These are phyloP conservation scores for Philopotamus ludificatus DNA, from an alignment of 1,140 invertebrate genomes.

Conservation along the genomic window DNA sequence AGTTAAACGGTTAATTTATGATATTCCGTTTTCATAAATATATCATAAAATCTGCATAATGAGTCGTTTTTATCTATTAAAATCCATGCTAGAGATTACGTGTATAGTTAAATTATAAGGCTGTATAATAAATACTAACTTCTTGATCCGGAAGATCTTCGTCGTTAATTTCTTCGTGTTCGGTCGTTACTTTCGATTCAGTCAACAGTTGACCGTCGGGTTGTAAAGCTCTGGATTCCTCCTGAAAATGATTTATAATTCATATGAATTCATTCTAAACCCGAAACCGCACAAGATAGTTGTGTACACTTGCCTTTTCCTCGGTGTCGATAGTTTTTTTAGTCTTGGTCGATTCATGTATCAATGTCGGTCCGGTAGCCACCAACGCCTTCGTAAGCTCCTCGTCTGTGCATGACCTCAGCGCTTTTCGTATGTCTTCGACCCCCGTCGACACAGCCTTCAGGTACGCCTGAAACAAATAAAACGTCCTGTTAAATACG, in stretches of 20 bases:
- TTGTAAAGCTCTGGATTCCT: slow-evolving; percentile 63
- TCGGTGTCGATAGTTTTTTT: slow-evolving; percentile 82
- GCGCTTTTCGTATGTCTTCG: slow-evolving; percentile 66
- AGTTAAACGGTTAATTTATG: too few species aligned
- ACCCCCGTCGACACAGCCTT: slow-evolving; percentile 67
- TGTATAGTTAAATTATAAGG: not conserved
- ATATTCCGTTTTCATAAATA: too few species aligned
- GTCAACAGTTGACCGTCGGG: slow-evolving; percentile 82
- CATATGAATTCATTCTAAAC: slow-evolving; percentile 4
- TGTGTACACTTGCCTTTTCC: slow-evolving; percentile 58
- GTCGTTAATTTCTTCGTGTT: slow-evolving; percentile 81
- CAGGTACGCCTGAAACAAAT: slow-evolving; percentile 66
- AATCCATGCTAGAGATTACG: too few species aligned
- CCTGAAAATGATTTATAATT: slow-evolving; percentile 43
- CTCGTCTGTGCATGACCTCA: slow-evolving; percentile 62
- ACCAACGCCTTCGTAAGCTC: slow-evolving; percentile 57
- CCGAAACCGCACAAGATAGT: not conserved
- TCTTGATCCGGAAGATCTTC: slow-evolving; percentile 68
- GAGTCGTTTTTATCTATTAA: too few species aligned
- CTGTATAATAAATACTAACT: slow-evolving; percentile 42
- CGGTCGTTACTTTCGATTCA: slow-evolving; percentile 74
- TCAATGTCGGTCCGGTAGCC: slow-evolving; percentile 65
- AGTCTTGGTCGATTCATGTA: slow-evolving; percentile 74
- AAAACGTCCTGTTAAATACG: slow-evolving; percentile 8
- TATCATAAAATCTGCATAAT: too few species aligned